Evolutionary conservation across 2,113 vertebrate genomes (phyloP), one percentile per base, ranked within the genome.

Genomic region (Myrmophylax atrothorax): DNA sequence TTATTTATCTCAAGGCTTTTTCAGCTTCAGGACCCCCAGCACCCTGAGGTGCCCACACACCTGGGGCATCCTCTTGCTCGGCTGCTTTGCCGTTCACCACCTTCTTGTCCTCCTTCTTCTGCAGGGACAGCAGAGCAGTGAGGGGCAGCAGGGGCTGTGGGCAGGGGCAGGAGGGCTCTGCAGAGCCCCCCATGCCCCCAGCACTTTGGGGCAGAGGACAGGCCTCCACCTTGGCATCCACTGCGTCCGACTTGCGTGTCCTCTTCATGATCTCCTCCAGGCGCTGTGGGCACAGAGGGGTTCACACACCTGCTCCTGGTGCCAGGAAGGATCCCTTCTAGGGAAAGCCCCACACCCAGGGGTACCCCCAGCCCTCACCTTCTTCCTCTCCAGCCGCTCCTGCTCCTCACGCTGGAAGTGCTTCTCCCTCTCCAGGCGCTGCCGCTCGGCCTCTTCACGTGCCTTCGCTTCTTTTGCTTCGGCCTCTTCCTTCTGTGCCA

Each of bases 181-280:
- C 40, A 6, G 7, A 37, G 63, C 3, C 12, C 58, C 67, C 44
- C 29, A 0, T 18, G 12, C n/a, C 58, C 72, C 60, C 50, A 23
- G 29, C 19, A 4, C 14, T 35, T 24, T 0, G 0, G 52, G n/a
- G 55, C 14, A 68, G 8, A 55, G 50, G 14, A 77, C 25, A n/a
- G 26, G 37, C 29, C 55, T 66, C 64, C 95, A 99, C 99, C 98
- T 99, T 99, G 79, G 94, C 67, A 69, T 99, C 99, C 3, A 95
- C 96, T 20, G 91, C 87, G 3, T 99, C 99, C 0, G 99, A 98
- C 92, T 98, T 99, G 81, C 99, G 98, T 3, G 99, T 99, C 95
- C 99, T 98, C 98, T 99, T 99, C 99, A 99, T 99, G 90, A 99
- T 99, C 97, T 99, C 99, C 35, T 99, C 99, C 95, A 99, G 98